Evolutionary conservation across 2,888 invertebrate species (phyloP), one percentile per base, ranked within the genome.

Genomic region (Drosophila austrosaltans): DNA sequence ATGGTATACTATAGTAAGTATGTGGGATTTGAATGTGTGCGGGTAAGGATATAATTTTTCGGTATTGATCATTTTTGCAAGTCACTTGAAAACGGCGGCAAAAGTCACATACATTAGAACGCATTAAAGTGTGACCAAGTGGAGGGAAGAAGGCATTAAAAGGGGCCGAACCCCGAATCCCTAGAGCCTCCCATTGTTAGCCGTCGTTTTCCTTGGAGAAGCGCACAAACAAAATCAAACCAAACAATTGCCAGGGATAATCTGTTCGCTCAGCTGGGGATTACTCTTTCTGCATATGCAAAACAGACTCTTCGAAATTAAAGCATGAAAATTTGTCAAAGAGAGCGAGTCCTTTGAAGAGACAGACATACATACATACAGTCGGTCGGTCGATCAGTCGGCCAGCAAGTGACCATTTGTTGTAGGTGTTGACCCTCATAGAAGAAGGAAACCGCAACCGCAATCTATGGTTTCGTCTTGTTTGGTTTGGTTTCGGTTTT

Each of bases 31-130:
- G 20, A 65, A 58, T 76, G 79, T 76, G 75, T 53, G 42, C 53
- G 53, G 48, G 25, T 48, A 25, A 48, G 48, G 48, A 48, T 48
- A 40, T 48, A 10, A 25, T 16, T 48, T 48, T 48, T 7, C 48
- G 5, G 36, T 36, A 25, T 48, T 48, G 22, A 48, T 25, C 48
- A 48, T 10, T 75, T 81, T 80, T 75, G 85, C 89, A 79, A 87
- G 89, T 89, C 86, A 86, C 86, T 86, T 82, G 67, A 66, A 70
- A 84, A 79, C 77, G 79, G 78, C 62, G 67, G 69, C 79, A 77
- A 89, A 91, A 90, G 91, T 91, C 91, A 91, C 81, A 89, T 87
- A 83, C 87, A 90, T 90, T 91, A 91, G 83, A 85, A 85, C 88
- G 84, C 82, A 89, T 91, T 90, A 87, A 82, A 89, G 76, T 83